Base-by-base conservation (phyloP, 1,140 invertebrate genomes). In the Drosophila tani region DNA sequence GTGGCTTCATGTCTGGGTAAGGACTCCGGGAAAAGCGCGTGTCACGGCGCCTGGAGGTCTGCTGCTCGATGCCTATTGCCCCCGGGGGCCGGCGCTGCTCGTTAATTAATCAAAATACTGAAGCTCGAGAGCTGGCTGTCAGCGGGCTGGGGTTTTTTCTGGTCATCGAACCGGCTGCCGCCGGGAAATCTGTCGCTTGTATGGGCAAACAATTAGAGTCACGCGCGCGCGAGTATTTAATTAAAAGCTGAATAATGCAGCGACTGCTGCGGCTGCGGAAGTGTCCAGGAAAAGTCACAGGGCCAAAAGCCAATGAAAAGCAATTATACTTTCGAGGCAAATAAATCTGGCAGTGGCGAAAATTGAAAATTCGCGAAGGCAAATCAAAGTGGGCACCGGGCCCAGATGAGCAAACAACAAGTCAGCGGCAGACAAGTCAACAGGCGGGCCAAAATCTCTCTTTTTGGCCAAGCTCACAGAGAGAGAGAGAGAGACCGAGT, bases 71-170 rank as follows among this genome's bases (percentile, higher is more conserved):
- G 59, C 70, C 69, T 76, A 64, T 60, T 41, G 63, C 38, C 68
- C 67, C 76, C 40, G 68, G 88, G 75, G 63, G 65, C 74, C 64
- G 74, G 71, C 66, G 53, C 51, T 50, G 75, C 59, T 58, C 78
- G 78, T 90, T 88, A 88, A 88, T 88, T 90, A 88, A 88, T 88
- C 85, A 88, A 84, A 87, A 87, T 80, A 66, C 75, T 60, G 32
- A 11, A 11, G 74, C 62, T 77, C 65, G 41, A 21, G 8, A 38
- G 32, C 12, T 29, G 8, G 83, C 67, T 68, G 69, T 58, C 66
- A 71, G 69, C 55, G 62, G 70, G 53, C 53, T 40, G 35, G 19
- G 53, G 14, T 15, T 51, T 67, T 45, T 32, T 19, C 71, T 83
- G 84, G 84, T 88, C 84, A 81, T 81, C 73, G 83, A 87, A 87